Percentiles rank a stretch among this genome's conserved stretches.
Conservation (phyloP, 2,888 invertebrate genomes). For the Cryptus armator region DNA sequence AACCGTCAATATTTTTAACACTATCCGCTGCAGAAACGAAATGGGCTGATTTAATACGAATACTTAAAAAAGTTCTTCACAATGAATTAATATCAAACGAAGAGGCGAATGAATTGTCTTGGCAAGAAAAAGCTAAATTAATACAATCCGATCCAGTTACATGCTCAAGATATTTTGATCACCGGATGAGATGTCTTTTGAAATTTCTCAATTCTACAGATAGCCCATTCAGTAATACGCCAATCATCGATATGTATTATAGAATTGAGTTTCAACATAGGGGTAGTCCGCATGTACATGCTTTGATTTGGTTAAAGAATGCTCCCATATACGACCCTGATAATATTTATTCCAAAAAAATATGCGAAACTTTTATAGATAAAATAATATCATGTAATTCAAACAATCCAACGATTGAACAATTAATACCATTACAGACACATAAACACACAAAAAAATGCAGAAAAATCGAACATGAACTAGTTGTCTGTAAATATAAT, state of each 20-base stretch:
- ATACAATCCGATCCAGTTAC: constrained; percentile 70
- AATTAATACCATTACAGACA: too few relatives aligned
- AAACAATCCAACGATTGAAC: too few relatives aligned
- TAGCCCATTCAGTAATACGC: constrained; percentile 51
- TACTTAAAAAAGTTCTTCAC: constrained; percentile 59
- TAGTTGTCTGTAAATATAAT: too few relatives aligned
- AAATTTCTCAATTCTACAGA: constrained; percentile 55
- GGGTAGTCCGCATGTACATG: constrained; percentile 64
- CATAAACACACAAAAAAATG: too few relatives aligned
- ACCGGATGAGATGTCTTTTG: constrained; percentile 44
- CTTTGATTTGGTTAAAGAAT: constrained; percentile 62
- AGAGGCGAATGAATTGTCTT: constrained; percentile 49
- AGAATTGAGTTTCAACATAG: constrained; percentile 67
- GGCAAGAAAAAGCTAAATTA: constrained; percentile 61
- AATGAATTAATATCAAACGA: constrained; percentile 41
- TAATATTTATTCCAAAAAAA: constrained; percentile 33
- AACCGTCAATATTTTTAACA: constrained; percentile 66
- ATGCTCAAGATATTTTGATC: constrained; percentile 69
- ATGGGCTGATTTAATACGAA: constrained; percentile 62
- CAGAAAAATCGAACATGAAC: too few relatives aligned
- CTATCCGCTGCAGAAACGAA: constrained; percentile 63
- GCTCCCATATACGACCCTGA: constrained; percentile 53
- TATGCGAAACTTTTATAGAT: constrained; percentile 50
- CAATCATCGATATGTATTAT: constrained; percentile 58
- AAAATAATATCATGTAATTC: too few relatives aligned